A percentile compares a stretch with the other conserved stretches of the same genome.
Evolutionary conservation across 2,888 invertebrate genomes (phyloP).

Genomic region (Apamea epomidion): DNA sequence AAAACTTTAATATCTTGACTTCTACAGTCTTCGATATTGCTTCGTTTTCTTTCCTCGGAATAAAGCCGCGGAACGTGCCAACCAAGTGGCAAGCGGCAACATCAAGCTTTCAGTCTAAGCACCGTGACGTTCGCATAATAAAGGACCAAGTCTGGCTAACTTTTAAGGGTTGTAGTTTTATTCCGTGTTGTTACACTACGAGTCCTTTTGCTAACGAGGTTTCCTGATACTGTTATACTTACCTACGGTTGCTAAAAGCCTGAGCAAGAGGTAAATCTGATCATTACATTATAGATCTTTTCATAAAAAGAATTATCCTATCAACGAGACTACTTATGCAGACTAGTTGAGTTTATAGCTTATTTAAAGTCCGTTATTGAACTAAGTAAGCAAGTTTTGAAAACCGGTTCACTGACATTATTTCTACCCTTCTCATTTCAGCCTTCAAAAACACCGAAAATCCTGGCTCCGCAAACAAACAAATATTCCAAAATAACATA

Average conservation of each 20-base stretch:
- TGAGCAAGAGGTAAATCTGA: not conserved
- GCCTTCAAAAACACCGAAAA: slow-evolving; percentile 7
- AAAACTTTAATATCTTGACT: not conserved
- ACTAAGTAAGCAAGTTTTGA: not conserved
- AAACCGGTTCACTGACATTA: not conserved
- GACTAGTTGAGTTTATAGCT: not conserved
- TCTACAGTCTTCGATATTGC: too few species aligned
- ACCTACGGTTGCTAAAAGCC: not conserved
- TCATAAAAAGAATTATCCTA: not conserved
- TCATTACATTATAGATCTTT: not conserved
- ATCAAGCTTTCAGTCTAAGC: slow-evolving; percentile 2
- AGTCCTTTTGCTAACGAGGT: slow-evolving; percentile 8
- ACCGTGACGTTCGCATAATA: slow-evolving; percentile 18
- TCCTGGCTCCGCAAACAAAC: not conserved
- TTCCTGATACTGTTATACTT: not conserved
- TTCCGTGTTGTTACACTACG: not conserved
- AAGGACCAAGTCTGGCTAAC: slow-evolving; percentile 11
- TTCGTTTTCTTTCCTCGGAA: not conserved
- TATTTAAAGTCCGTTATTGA: slow-evolving; percentile 1
- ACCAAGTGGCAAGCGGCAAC: slow-evolving; percentile 4
- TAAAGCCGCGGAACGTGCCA: not conserved
- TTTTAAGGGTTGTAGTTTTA: slow-evolving; percentile 41
- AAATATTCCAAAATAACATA: not conserved
- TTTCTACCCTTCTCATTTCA: slow-evolving; percentile 5
- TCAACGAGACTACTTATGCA: not conserved